phyloP scores from a whole-genome alignment of 1,140 invertebrate species.

The Drosophila repleta region DNA sequence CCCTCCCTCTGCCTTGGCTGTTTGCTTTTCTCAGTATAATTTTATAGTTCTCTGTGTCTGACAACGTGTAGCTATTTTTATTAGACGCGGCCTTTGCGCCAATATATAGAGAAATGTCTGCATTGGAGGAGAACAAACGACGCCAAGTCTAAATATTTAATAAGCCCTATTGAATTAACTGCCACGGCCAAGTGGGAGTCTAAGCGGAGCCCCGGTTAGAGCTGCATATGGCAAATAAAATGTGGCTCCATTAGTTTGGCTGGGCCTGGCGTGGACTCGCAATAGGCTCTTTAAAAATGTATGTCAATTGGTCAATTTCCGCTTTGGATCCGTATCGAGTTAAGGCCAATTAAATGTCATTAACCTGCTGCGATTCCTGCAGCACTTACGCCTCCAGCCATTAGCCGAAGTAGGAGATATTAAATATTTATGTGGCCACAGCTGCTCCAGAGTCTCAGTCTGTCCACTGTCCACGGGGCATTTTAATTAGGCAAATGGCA shows the following conservation, averaged over 20 bases:
- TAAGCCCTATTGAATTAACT: conserved; percentile 35
- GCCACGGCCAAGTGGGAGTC: background rate
- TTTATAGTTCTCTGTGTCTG: conserved; percentile 64
- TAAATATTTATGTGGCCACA: conserved; percentile 64
- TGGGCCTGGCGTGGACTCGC: background rate
- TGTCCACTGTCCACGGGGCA: conserved; percentile 50
- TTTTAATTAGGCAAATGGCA: conserved; percentile 75
- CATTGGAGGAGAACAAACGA: conserved; percentile 19
- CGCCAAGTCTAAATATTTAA: conserved; percentile 62
- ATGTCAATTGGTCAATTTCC: conserved; percentile 82
- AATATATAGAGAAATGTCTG: conserved; percentile 35
- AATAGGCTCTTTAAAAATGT: conserved; percentile 73
- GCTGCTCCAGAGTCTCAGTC: conserved; percentile 24
- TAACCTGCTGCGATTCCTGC: conserved; percentile 56
- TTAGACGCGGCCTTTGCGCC: conserved; percentile 28
- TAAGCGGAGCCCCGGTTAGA: conserved; percentile 26
- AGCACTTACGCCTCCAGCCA: conserved; percentile 42
- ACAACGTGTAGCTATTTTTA: conserved; percentile 72
- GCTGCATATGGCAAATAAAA: conserved; percentile 23
- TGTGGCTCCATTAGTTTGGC: conserved; percentile 61
- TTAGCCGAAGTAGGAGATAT: conserved; percentile 50
- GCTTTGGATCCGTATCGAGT: conserved; percentile 40
- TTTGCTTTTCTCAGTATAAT: conserved; percentile 31
- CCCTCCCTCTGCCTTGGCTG: conserved; percentile 36
- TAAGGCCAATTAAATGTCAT: conserved; percentile 77